Evolutionary conservation across 2,888 invertebrate genomes (phyloP).

Genomic region (Acleris cristana): DNA sequence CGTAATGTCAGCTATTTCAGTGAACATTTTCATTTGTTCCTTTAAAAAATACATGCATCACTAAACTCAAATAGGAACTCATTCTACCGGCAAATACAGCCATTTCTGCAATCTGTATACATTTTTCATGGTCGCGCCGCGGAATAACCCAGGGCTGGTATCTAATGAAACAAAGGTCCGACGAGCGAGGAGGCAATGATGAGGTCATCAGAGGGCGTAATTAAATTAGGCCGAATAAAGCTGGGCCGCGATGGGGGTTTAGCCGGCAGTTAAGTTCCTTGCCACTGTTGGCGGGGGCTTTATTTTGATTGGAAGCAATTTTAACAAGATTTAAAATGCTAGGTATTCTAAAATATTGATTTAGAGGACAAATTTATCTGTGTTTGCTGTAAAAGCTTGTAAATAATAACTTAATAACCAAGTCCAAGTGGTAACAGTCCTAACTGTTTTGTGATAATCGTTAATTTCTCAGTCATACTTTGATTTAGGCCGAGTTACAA

Average conservation of each 20-base stretch:
- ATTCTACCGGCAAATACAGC: slow-evolving; percentile 30
- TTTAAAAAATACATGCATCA: slow-evolving; percentile 24
- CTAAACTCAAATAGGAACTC: slow-evolving; percentile 30
- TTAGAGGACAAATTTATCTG: too few relatives aligned
- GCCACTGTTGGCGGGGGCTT: slow-evolving; percentile 27
- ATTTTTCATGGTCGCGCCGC: slow-evolving; percentile 58
- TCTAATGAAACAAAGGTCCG: slow-evolving; percentile 60
- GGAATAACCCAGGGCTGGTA: slow-evolving; percentile 44
- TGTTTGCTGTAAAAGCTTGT: too few relatives aligned
- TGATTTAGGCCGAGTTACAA: too few relatives aligned
- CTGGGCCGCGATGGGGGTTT: slow-evolving; percentile 53
- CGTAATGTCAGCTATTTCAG: too few relatives aligned
- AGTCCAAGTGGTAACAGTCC: too few relatives aligned
- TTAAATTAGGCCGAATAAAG: slow-evolving; percentile 67
- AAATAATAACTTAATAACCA: too few relatives aligned
- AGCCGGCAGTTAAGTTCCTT: slow-evolving; percentile 42
- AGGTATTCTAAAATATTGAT: too few relatives aligned
- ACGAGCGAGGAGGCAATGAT: slow-evolving; percentile 57
- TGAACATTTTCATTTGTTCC: background rate
- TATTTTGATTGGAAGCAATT: background rate
- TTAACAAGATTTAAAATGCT: too few relatives aligned
- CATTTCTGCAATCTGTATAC: slow-evolving; percentile 41
- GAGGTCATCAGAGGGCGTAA: slow-evolving; percentile 66
- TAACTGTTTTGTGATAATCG: too few relatives aligned
- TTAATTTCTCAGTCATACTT: too few relatives aligned